These are phyloP conservation scores for Pristionchus arcanus DNA, from an alignment of 2,888 invertebrate genomes.

Conservation along the genomic window DNA sequence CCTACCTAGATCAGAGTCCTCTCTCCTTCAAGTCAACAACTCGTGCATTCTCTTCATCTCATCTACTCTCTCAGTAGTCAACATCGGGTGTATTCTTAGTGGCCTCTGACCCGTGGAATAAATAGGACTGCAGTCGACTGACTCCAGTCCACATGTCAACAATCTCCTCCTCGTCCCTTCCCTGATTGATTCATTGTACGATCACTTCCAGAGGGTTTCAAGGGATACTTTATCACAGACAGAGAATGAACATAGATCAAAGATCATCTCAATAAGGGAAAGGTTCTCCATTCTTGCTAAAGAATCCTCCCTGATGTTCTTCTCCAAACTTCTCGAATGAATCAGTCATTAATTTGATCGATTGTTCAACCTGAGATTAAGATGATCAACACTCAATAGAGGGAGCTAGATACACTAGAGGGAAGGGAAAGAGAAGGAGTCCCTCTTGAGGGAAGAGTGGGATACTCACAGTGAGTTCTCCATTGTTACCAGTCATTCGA, in stretches of 20 bases:
- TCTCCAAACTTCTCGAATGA: neutral
- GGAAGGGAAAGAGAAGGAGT: neutral
- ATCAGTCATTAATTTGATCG: constrained; percentile 32
- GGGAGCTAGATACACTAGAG: neutral
- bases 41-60: neutral
- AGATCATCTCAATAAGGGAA: constrained; percentile 11
- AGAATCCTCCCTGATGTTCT: constrained; percentile 39
- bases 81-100: neutral
- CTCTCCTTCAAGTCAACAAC: neutral
- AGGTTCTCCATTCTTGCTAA: constrained; percentile 46
- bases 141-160: neutral
- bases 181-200: neutral
- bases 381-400: neutral
- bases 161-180: neutral
- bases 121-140: neutral
- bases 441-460: neutral
- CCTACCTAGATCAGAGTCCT: neutral
- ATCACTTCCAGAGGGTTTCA: neutral
- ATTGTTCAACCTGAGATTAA: constrained; percentile 45
- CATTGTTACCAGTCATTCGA: constrained; percentile 21
- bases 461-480: constrained; percentile 47
- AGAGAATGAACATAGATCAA: neutral
- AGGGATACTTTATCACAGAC: neutral
- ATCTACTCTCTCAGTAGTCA: neutral
- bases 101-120: neutral